Evolutionary conservation across 2,113 vertebrate species (phyloP), one percentile per base, ranked within the genome.

Genomic region (Plecturocebus donacophilus): DNA sequence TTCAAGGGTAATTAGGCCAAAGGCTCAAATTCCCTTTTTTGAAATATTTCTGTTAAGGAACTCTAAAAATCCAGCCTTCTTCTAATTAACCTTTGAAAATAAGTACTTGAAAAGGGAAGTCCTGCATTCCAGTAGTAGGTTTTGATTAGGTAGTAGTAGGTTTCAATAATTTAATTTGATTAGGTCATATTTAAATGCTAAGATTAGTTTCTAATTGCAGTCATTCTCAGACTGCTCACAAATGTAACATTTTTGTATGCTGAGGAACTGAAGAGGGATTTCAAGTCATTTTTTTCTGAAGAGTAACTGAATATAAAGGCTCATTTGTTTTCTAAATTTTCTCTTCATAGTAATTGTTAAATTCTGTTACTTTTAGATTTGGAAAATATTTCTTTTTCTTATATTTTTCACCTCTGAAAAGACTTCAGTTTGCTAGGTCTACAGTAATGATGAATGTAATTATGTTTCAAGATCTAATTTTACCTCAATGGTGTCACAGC

Each of bases 21-120:
- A 68, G 4, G 64, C 30, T 75, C 30, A 35, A 88, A 92, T 89
- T 89, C 14, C 10, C 68, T 81, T 42, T 11, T 81, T 80, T 81
- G 56, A n/a, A 95, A 56, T 54, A 56, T 56, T 89, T 81, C 35
- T 85, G 17, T 73, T 85, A 71, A 88, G 19, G 42, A 79, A 84
- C 0, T 0, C 19, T 75, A 66, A 85, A 47, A 56, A 68, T 58
- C 40, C 61, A 76, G 87, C 16, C 4, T 16, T 89, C n/a, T 86
- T 58, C 47, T 86, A 95, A 90, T 86, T 75, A 75, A 73, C 21
- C 20, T 95, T 92, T 75, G 86, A 85, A 95, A 64, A 85, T 49
- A 81, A 92, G 27, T 47, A 35, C 40, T 86, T 90, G 27, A n/a
- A 68, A 92, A 81, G 11, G 27, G 25, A 75, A 75, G 32, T 40